These are phyloP conservation scores for Eclectus roratus DNA, from an alignment of 2,113 vertebrate genomes.

Conservation along the genomic window DNA sequence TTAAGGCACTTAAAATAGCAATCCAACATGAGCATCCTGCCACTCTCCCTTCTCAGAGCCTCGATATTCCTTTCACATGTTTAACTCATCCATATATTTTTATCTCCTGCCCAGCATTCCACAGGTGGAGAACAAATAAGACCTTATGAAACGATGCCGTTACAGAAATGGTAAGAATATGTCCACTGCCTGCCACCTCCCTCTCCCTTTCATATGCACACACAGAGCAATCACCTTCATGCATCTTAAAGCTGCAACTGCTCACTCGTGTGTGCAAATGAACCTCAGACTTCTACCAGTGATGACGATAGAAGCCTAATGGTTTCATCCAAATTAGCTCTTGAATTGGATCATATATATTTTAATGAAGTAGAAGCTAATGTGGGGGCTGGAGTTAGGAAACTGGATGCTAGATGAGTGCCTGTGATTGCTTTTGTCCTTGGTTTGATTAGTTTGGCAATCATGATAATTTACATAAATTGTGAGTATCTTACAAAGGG, in stretches of 20 bases:
- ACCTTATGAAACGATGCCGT: background rate
- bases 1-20: background rate
- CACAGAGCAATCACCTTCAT: slow-evolving; percentile 51
- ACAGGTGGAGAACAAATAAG: background rate
- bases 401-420: slow-evolving; percentile 13
- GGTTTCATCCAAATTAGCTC: slow-evolving; percentile 56
- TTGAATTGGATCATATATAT: slow-evolving; percentile 49
- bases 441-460: slow-evolving; percentile 56
- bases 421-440: slow-evolving; percentile 52
- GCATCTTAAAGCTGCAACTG: slow-evolving; percentile 53
- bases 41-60: background rate
- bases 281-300: slow-evolving; percentile 23
- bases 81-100: background rate
- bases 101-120: background rate
- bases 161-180: background rate
- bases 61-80: background rate
- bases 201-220: background rate
- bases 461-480: slow-evolving; percentile 43
- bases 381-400: background rate
- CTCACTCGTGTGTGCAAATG: slow-evolving; percentile 52
- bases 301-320: slow-evolving; percentile 53
- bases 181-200: background rate
- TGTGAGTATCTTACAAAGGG: background rate
- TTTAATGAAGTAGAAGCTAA: slow-evolving; percentile 57
- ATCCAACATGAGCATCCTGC: background rate